These are phyloP conservation scores for Cordilura impudica DNA, from an alignment of 2,888 invertebrate species.

Conservation along the genomic window DNA sequence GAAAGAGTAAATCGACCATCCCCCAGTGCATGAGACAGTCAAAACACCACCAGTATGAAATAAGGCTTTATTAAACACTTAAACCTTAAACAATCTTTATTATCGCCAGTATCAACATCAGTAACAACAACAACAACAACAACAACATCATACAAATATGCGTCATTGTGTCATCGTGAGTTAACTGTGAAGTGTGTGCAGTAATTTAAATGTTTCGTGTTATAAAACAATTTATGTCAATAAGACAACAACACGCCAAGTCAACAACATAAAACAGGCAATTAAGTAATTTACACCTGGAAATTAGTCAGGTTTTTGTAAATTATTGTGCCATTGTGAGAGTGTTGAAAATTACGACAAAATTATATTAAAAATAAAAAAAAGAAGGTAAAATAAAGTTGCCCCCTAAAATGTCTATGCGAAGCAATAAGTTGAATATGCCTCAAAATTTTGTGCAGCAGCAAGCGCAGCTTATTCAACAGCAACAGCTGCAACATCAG, in stretches of 20 bases:
- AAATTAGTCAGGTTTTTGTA: background rate
- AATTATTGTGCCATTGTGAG: constrained; percentile 2
- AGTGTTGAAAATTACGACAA: background rate
- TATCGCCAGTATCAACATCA: background rate
- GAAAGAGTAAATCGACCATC: background rate
- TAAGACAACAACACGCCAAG: background rate
- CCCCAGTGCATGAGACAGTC: background rate
- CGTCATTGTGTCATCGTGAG: background rate
- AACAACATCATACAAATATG: background rate
- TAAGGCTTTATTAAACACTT: background rate
- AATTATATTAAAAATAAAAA: constrained; percentile 3
- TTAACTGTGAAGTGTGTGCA: background rate
- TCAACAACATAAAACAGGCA: constrained; percentile 2
- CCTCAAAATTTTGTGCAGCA: constrained; percentile 64
- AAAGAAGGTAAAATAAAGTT: background rate
- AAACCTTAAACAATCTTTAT: background rate
- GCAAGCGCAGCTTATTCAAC: constrained; percentile 63
- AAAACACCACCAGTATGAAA: background rate
- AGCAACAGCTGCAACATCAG: constrained; percentile 63
- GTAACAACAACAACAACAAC: background rate
- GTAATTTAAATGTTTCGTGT: constrained; percentile 36
- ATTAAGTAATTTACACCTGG: constrained; percentile 50
- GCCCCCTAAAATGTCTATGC: constrained; percentile 74
- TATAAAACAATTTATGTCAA: constrained; percentile 32
- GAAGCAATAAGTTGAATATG: constrained; percentile 74